Conservation (phyloP, 1,140 invertebrate species). For the Trachelipus rathkii region DNA sequence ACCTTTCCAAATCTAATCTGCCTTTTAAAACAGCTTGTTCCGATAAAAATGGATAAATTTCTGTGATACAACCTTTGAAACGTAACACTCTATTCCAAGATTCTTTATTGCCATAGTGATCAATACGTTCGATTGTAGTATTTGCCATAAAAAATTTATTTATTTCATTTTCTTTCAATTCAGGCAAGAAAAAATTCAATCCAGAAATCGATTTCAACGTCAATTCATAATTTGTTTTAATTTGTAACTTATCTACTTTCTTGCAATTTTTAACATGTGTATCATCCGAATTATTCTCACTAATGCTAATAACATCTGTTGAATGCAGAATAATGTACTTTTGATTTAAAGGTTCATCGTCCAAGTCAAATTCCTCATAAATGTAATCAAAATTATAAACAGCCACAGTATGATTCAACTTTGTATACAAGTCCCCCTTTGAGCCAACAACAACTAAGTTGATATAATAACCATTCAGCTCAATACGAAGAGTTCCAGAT, state of each 20-base stretch:
- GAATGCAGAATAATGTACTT: neutral
- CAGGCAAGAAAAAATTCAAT: neutral
- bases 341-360: neutral
- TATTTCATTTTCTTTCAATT: neutral
- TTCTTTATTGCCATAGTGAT: neutral
- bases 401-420: neutral
- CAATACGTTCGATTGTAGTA: neutral
- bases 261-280: neutral
- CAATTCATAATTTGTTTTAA: neutral
- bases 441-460: neutral
- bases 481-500: neutral
- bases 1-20: neutral
- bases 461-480: neutral
- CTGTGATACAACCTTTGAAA: neutral
- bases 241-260: neutral
- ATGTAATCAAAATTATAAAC: slow-evolving; percentile 7
- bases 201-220: neutral
- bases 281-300: neutral
- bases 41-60: neutral
- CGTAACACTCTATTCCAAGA: neutral
- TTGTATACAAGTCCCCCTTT: neutral
- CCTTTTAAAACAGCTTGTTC: neutral
- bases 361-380: neutral
- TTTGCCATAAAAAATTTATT: neutral
- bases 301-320: neutral